Base-by-base conservation (phyloP, 2,797 vertebrate genomes). In the Sebastes matsubarae region DNA sequence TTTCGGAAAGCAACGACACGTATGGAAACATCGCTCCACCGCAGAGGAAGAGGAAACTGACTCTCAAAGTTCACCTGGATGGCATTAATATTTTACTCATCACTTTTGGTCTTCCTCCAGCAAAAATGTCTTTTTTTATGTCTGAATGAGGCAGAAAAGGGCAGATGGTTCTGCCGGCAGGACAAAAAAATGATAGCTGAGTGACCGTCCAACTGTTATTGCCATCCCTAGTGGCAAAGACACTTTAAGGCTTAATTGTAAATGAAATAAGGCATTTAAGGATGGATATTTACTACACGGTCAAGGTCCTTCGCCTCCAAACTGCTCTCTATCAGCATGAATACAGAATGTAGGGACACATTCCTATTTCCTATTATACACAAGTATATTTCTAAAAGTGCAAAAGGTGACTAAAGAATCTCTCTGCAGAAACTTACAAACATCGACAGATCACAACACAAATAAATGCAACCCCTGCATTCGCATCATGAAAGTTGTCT, bases 1-100 rank as follows among this genome's bases (percentile, higher is more conserved):
- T 94, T 94, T 91, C 77, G 10, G 79, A 85, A 64, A 85, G 85
- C 74, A 73, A 70, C 65, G 42, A n/a, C 6, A 24, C 69, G 82
- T 74, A 64, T 68, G 79, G 76, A 85, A 78, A 78, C 87, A 66
- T 38, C 5, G 29, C 80, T 75, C 58, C 79, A 75, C 59, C 77
- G 66, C 73, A 25, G 75, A 58, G 68, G 64, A 30, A 67, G 24
- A 68, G 54, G 60, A 85, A 82, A 78, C 59, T 18, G 60, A 65
- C 54, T 77, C 79, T 68, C 42, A 24, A 75, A 82, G 75, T 84
- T 85, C 73, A 84, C 76, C 83, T 81, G 71, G 29, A 70, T 5
- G 25, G 0, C 32, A 63, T 75, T 13, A 24, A 67, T 72, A 65
- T 79, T 80, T 83, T 50, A 70, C 63, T 71, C 36, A 22, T 30